Percentiles rank a stretch among this genome's conserved stretches.
Conservation (phyloP, 1,140 invertebrate genomes). For the Drosophila tani region DNA sequence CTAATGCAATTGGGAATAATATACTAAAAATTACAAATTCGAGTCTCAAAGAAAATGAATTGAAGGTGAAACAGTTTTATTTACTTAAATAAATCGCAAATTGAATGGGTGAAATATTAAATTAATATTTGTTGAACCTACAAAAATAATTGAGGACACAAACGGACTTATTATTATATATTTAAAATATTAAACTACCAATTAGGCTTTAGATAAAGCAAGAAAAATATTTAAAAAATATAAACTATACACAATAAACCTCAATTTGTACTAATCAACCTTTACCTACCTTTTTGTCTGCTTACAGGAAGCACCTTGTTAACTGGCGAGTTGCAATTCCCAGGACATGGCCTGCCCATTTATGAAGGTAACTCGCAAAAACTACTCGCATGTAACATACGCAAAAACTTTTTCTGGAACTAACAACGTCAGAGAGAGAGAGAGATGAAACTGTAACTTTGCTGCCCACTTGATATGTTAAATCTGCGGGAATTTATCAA, state of each 20-base stretch:
- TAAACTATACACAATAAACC: neutral
- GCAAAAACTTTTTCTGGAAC: slow-evolving; percentile 27
- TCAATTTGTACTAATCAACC: slow-evolving; percentile 10
- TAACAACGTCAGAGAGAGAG: neutral
- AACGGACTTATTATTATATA: neutral
- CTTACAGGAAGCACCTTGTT: slow-evolving; percentile 23
- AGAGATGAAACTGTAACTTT: slow-evolving; percentile 8
- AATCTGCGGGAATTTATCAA: slow-evolving; percentile 68
- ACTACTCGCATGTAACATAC: neutral
- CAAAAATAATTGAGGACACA: no score
- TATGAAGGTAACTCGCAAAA: slow-evolving; percentile 16
- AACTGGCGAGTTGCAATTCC: neutral
- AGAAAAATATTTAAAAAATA: neutral
- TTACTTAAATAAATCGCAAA: neutral
- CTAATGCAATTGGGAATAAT: neutral
- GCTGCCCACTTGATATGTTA: slow-evolving; percentile 49
- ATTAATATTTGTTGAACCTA: neutral
- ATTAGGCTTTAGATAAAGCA: no score
- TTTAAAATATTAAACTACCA: neutral
- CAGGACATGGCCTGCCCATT: slow-evolving; percentile 15
- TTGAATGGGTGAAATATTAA: neutral
- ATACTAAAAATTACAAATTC: neutral
- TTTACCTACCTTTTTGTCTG: neutral
- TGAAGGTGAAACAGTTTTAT: neutral
- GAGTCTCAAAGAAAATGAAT: neutral